Conservation (phyloP, 2,113 vertebrate species). For the Engystomops pustulosus region DNA sequence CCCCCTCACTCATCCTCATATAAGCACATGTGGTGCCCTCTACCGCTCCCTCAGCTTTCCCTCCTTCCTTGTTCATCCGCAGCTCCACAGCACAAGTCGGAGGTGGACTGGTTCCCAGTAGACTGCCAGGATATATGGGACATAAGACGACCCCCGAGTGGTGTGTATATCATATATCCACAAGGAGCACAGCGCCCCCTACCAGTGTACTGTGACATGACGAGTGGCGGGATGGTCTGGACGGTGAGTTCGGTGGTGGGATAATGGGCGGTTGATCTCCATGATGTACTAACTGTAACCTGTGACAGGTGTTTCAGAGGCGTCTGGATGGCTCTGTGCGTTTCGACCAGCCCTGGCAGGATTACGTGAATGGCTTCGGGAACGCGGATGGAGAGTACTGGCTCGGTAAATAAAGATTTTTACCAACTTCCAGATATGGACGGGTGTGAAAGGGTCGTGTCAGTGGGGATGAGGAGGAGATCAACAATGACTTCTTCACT, state of each 20-base stretch:
- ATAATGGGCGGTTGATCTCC: background rate
- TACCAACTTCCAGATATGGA: too few species aligned
- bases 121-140: conserved; percentile 52
- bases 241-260: conserved; percentile 19
- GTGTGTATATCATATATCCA: conserved; percentile 33
- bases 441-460: too few species aligned
- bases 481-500: too few species aligned
- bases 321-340: conserved; percentile 19
- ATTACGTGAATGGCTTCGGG: conserved; percentile 35
- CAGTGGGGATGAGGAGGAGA: too few species aligned
- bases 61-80: background rate
- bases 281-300: too few species aligned
- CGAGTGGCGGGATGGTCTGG: conserved; percentile 16
- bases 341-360: conserved; percentile 30
- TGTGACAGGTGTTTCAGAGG: conserved; percentile 39
- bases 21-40: too few species aligned
- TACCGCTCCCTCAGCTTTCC: too few species aligned
- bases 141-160: background rate
- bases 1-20: background rate
- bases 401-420: conserved; percentile 42
- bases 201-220: conserved; percentile 52
- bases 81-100: background rate
- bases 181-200: conserved; percentile 22
- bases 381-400: conserved; percentile 45
- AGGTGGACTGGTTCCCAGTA: background rate